Evolutionary conservation across 2,888 invertebrate genomes (phyloP), one percentile per base, ranked within the genome.

Genomic region (Sicus ferrugineus): DNA sequence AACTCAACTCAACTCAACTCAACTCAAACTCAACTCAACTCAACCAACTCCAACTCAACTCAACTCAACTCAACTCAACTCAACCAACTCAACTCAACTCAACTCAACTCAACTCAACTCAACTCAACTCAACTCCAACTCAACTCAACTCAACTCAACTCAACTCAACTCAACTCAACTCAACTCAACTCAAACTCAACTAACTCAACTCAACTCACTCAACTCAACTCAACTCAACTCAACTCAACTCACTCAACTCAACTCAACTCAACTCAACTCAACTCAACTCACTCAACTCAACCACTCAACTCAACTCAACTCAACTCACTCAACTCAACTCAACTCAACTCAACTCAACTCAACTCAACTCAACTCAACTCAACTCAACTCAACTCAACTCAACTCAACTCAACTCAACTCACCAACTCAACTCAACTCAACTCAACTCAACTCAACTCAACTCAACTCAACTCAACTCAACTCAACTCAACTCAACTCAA

Each of bases 51-150:
- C 42, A 42, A 42, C 42, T 42, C 42, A 42, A 42, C 42, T 42
- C 42, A 42, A 42, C 42, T 42, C 42, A 42, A 42, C 42, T 42
- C 42, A 42, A 42, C 42, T 42, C 42, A 42, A 42, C 42, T 42
- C 42, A 42, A 42, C 42, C 42, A 42, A 42, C 42, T 42, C 42
- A 42, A 42, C 42, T 42, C 42, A 42, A 42, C 42, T 42, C 42
- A 42, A 42, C 42, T 42, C 42, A 42, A 42, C 42, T 42, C 42
- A 42, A 42, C 42, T 42, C 42, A 42, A 42, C 42, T 42, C 42
- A 42, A 42, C 42, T 42, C 42, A 42, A 42, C 42, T 42, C 42
- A 42, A 42, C 42, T 42, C n/a, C 42, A 42, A 50, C 50, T n/a
- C 19, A 50, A 19, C 52, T 23, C 1, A 50, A 50, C 52, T n/a